These are phyloP conservation scores for Umimayanthus kanabou DNA, from an alignment of 92 coral and sea anemone genomes.

Conservation along the genomic window DNA sequence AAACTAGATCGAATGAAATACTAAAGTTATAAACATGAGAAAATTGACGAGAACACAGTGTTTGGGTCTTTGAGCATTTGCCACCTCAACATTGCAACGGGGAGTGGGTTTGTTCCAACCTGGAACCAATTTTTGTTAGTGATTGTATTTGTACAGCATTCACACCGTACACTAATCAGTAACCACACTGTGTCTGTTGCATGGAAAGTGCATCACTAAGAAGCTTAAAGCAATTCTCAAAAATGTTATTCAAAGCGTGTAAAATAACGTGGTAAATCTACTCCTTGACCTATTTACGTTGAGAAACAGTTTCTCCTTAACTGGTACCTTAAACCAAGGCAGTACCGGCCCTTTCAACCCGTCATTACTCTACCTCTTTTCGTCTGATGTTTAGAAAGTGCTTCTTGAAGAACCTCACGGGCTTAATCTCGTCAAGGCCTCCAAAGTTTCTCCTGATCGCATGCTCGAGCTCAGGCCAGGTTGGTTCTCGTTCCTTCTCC, in stretches of 20 bases:
- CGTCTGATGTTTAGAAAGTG: constrained; percentile 16
- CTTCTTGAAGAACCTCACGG: constrained; percentile 63
- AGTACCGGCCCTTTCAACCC: not conserved
- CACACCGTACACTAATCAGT: not conserved
- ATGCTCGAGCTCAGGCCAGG: constrained; percentile 75
- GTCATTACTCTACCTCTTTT: no score
- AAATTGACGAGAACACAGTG: not conserved
- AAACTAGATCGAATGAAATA: not conserved
- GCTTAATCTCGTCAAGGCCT: constrained; percentile 52
- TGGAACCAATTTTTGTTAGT: no score
- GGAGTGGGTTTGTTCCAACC: no score
- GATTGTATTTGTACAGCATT: no score
- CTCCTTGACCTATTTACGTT: no score
- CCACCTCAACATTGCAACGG: no score
- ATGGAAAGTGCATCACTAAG: constrained; percentile 30
- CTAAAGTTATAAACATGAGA: not conserved
- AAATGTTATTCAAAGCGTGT: no score
- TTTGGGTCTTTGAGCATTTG: no score
- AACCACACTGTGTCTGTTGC: no score
- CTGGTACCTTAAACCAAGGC: not conserved
- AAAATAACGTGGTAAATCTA: no score
- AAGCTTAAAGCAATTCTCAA: not conserved
- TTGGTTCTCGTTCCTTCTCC: constrained; percentile 46
- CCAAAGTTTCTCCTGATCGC: constrained; percentile 61
- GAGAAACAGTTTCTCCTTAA: no score